Percentiles rank a stretch among this genome's conserved stretches.
phyloP scores from a whole-genome alignment of 2,797 vertebrate genomes.

The Myiotriccus ornatus region DNA sequence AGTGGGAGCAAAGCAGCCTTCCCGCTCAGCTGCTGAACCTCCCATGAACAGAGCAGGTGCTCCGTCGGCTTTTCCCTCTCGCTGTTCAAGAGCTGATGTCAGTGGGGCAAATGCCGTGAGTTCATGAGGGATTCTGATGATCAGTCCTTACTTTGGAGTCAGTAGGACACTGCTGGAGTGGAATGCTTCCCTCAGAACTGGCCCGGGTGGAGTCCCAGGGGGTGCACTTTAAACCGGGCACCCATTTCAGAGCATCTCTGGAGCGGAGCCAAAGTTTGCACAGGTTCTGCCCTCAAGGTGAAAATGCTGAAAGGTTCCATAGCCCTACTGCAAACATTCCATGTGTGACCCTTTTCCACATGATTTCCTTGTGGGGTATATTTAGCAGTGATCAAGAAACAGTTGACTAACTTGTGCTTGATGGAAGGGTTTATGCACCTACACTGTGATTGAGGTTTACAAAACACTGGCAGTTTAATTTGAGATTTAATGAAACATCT shows the following conservation, averaged over 20 bases:
- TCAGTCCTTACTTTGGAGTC: background rate
- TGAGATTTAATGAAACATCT: conserved; percentile 37
- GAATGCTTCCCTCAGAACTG: background rate
- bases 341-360: background rate
- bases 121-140: background rate
- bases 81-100: conserved; percentile 13
- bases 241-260: background rate
- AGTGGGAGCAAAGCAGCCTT: conserved; percentile 46
- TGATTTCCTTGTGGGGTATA: background rate
- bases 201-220: background rate
- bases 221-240: background rate
- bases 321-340: background rate
- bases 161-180: background rate
- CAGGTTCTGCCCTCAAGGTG: background rate
- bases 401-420: background rate
- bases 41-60: conserved; percentile 34
- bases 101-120: background rate
- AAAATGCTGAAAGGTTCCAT: background rate
- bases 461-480: conserved; percentile 53
- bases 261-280: background rate
- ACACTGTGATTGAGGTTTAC: conserved; percentile 38
- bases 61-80: background rate
- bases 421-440: background rate
- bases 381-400: background rate
- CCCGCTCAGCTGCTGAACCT: conserved; percentile 25